Evolutionary conservation across 2,797 vertebrate genomes (phyloP), one percentile per base, ranked within the genome.

Genomic region (Onychomys arenicola): DNA sequence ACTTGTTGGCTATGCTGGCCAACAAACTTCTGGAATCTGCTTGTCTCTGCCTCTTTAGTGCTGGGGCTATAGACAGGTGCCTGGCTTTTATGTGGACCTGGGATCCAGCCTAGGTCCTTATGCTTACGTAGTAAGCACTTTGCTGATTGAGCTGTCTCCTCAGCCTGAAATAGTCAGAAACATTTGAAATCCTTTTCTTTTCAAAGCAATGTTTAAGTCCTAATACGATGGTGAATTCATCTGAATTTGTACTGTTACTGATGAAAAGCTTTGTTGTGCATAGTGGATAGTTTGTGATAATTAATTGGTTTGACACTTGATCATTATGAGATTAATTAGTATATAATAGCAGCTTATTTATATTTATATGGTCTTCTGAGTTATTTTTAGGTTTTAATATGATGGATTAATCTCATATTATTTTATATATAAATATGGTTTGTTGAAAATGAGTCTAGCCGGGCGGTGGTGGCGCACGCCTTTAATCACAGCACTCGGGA

Each of bases 311-410:
- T 96, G 81, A 86, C 43, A 91, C 5, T 57, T 55, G 80, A 75
- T 95, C 61, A 82, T 96, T 91, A 93, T 87, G 92, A 61, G 75
- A 71, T 89, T 94, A 81, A 81, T 85, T 34, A 69, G 6, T 89
- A 29, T 96, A 27, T 88, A 85, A 75, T 78, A 94, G 59, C 63
- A 96, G 57, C 83, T 80, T 90, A 43, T 88, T 88, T 86, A 52
- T 93, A 75, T 86, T 92, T 95, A 57, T 78, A 73, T 94, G 76
- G 37, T 92, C 55, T 92, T 96, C 40, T 94, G 59, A 32, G n/a
- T 61, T 93, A 85, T 49, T 57, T 95, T 89, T 85, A 63, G 88
- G n/a, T 92, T 94, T 95, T 96, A 85, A 81, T 52, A 59, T 89
- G 37, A 46, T 83, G 32, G 34, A 90, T 78, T 65, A 78, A 25